Base-by-base conservation (phyloP, 2,113 vertebrate genomes). In the Rhinichthys klamathensis region DNA sequence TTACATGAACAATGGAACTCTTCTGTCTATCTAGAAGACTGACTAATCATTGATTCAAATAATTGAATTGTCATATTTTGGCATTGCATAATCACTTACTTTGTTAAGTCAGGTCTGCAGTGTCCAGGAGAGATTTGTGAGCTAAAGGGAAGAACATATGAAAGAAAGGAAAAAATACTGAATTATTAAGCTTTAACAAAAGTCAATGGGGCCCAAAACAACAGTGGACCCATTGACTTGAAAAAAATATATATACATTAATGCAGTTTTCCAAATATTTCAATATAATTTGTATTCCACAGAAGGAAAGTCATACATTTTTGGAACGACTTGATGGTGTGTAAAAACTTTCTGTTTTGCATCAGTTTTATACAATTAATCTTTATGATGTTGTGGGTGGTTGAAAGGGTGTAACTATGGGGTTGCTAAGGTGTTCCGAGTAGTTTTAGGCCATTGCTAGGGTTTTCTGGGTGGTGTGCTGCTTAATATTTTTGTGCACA, bases 81-180 rank as follows among this genome's bases (percentile, higher is more conserved):
- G 73, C 35, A 12, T 9, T 44, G 67, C 32, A 46, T 21, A 21
- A 67, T 58, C 10, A 96, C 97, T 96, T 96, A 99, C 97, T 96
- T 95, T 93, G 94, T 94, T 61, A 95, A 94, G 89, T 96, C 92
- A 65, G 96, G 95, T 87, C 93, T 91, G 84, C 38, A 94, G 91
- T 86, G 94, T 91, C 95, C 91, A 91, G 97, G 95, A 2, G 95
- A 93, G 86, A 96, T 95, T 0, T 95, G 96, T 23, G 89, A 79
- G 38, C 86, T 88, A 12, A 72, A 60, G 35, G 54, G 10, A 85
- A 51, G 58, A 41, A 46, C 16, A 79, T 60, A 12, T 30, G 15
- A 30, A 46, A 46, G 6, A 63, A 63, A 6, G 41, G 23, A 46
- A 2, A 75, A 18, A 49, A 75, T 75, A 11, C 32, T 23, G 8